Percentiles rank a stretch among this genome's conserved stretches.
phyloP scores from a whole-genome alignment of 2,113 vertebrate species.

The Butorides virescens region DNA sequence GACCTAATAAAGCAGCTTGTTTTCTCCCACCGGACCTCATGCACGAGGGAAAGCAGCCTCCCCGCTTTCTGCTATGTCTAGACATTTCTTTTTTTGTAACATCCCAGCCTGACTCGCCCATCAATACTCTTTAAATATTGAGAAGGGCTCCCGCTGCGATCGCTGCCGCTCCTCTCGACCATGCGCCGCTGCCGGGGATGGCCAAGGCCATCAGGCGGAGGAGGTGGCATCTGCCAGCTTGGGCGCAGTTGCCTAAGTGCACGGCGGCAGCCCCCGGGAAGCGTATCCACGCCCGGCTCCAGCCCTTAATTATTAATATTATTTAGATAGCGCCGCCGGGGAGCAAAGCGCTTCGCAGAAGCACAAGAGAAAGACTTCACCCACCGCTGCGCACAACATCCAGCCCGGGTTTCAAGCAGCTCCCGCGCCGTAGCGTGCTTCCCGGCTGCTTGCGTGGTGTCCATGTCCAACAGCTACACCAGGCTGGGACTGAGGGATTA shows the following conservation, averaged over 20 bases:
- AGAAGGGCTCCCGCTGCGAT: not conserved
- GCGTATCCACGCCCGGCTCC: not conserved
- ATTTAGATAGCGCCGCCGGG: not conserved
- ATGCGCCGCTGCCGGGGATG: accelerated
- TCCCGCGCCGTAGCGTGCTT: accelerated
- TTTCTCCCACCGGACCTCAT: not conserved
- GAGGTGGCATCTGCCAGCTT: not conserved
- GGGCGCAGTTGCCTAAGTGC: not conserved
- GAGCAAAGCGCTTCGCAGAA: not conserved
- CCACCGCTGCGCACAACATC: accelerated
- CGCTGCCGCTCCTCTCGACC: not conserved
- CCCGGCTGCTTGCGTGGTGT: not conserved
- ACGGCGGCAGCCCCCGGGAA: not conserved
- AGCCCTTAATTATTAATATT: slow-evolving; percentile 40
- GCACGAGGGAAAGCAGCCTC: not conserved
- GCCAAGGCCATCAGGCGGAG: not conserved
- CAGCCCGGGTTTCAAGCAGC: accelerated
- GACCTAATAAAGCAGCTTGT: not conserved
- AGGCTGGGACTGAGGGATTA: not conserved
- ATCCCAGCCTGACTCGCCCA: not conserved
- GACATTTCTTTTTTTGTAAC: not conserved
- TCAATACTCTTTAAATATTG: slow-evolving; percentile 44
- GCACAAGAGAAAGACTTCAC: accelerated
- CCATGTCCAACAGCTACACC: not conserved
- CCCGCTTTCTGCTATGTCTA: not conserved